Conservation (phyloP, 2,113 vertebrate species). For the Ageneiosus marmoratus region DNA sequence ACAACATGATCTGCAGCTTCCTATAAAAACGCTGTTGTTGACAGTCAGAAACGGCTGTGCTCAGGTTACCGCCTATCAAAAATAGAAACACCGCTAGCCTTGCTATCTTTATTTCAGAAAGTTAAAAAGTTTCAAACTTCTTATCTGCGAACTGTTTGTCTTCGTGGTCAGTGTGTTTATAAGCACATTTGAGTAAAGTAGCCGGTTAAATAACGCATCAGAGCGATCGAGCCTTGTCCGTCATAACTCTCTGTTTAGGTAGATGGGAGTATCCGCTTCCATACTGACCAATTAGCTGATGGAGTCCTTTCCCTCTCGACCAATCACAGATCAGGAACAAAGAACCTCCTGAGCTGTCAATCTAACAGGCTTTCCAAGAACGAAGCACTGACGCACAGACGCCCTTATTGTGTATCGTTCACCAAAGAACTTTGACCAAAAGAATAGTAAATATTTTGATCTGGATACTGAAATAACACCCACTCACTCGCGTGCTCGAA, state of each 20-base stretch:
- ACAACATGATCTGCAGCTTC: background rate
- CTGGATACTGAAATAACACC: background rate
- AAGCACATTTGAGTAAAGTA: background rate
- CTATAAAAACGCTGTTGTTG: background rate
- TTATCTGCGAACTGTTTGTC: background rate
- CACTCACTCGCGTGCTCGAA: background rate
- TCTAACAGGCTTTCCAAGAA: slow-evolving; percentile 26
- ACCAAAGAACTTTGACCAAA: slow-evolving; percentile 4
- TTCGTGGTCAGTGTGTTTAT: background rate
- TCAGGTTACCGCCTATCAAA: background rate
- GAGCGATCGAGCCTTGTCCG: background rate
- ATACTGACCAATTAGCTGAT: slow-evolving; percentile 9
- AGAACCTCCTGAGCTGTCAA: slow-evolving; percentile 20
- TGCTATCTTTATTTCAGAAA: no score
- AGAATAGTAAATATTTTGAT: slow-evolving; percentile 16
- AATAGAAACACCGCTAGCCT: background rate
- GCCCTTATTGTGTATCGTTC: background rate
- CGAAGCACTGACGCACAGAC: background rate
- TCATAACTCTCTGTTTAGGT: background rate
- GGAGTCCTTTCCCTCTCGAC: background rate
- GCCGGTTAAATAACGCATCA: slow-evolving; percentile 1
- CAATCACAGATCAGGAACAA: slow-evolving; percentile 1
- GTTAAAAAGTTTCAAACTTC: background rate
- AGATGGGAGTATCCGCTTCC: background rate
- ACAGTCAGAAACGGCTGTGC: background rate